Evolutionary conservation across 2,888 invertebrate genomes (phyloP).

Genomic region (Formica aserva): DNA sequence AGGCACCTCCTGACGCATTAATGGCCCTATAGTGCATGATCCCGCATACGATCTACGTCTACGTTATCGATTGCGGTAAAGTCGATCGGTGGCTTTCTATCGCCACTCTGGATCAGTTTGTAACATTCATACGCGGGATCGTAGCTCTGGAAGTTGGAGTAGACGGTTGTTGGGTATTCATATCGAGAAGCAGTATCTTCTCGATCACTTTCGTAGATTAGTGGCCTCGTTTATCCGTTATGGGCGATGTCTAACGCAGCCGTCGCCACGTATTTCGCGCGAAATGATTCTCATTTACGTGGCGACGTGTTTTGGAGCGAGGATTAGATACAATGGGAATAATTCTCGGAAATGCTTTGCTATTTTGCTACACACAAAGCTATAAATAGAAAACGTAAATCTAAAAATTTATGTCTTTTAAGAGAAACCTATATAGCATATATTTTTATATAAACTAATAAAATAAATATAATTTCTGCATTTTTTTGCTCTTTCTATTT

Average conservation of each 20-base stretch:
- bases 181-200: slow-evolving; percentile 64
- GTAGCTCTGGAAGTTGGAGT: slow-evolving; percentile 47
- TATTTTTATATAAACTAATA: slow-evolving; percentile 7
- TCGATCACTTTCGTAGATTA: slow-evolving; percentile 64
- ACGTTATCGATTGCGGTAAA: slow-evolving; percentile 26
- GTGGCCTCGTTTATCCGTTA: slow-evolving; percentile 62
- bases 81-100: slow-evolving; percentile 69
- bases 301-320: slow-evolving; percentile 44
- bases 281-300: slow-evolving; percentile 65
- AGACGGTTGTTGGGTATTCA: slow-evolving; percentile 69
- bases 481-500: not conserved
- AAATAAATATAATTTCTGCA: not conserved
- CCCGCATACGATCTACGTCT: slow-evolving; percentile 32
- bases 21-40: slow-evolving; percentile 66
- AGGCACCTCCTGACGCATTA: slow-evolving; percentile 63
- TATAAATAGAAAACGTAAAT: not conserved
- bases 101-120: slow-evolving; percentile 57
- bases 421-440: not conserved
- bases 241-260: slow-evolving; percentile 33
- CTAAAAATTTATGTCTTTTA: not conserved
- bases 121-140: slow-evolving; percentile 58
- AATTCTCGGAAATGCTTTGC: not conserved
- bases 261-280: slow-evolving; percentile 24
- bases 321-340: slow-evolving; percentile 10
- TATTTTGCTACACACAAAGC: not conserved